Conservation (phyloP, 2,113 vertebrate species). For the Propithecus coquereli region DNA sequence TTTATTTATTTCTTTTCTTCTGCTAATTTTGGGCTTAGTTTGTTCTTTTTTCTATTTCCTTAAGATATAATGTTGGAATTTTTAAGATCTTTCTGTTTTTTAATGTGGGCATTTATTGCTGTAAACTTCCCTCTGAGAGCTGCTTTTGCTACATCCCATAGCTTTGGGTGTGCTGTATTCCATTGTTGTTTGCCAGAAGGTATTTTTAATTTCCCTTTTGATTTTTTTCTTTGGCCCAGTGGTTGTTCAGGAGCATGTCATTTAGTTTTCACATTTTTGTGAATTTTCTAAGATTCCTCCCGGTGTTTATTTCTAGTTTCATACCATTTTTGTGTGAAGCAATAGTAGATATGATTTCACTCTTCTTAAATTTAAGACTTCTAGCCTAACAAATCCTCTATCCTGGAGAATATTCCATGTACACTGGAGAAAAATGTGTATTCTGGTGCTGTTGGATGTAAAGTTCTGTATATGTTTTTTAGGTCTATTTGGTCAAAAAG, state of each 20-base stretch:
- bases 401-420: background rate
- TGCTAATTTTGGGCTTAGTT: too few relatives aligned
- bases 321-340: background rate
- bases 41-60: too few relatives aligned
- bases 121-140: too few relatives aligned
- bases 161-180: background rate
- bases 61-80: too few relatives aligned
- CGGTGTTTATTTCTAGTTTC: background rate
- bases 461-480: background rate
- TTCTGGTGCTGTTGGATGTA: background rate
- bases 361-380: background rate
- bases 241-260: background rate
- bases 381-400: background rate
- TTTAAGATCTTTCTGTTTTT: too few relatives aligned
- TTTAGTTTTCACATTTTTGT: background rate
- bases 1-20: too few relatives aligned
- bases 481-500: background rate
- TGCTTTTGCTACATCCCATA: too few relatives aligned
- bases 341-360: background rate
- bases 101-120: too few relatives aligned
- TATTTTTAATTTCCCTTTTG: background rate
- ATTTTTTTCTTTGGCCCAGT: background rate
- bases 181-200: background rate
- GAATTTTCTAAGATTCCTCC: background rate
- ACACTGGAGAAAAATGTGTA: background rate